Evolutionary conservation across 2,113 vertebrate genomes (phyloP), one percentile per base, ranked within the genome.

Genomic region (Procavia capensis): DNA sequence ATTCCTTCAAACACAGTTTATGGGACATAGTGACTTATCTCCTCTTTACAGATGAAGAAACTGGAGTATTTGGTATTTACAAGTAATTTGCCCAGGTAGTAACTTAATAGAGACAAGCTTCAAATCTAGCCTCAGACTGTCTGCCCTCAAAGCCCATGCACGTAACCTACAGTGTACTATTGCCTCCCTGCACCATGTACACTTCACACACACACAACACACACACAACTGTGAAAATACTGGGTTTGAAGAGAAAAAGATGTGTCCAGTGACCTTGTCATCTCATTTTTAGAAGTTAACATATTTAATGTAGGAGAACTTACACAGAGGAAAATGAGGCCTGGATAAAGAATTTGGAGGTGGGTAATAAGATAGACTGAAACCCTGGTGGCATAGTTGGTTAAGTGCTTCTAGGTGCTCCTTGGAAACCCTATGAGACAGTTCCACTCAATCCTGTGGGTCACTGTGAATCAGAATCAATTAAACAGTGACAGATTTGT

Each of bases 181-280:
- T 4, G 2, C 75, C 1, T 36, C 79, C 70, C 41, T 0, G 0
- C 0, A 13, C 7, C 25, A 20, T 3, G 0, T 0, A 1, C 1
- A 7, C 16, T 6, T 8, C 11, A 54, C 6, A 14, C 41, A 17
- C 31, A 41, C 36, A n/a, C 34, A 59, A 6, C 0, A 7, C 11
- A 24, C 9, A 20, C 2, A 3, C 5, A 39, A 45, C 34, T 0
- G 7, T 29, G 20, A 20, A 50, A 25, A 57, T 2, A 0, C 25
- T 76, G 34, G n/a, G 1, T 19, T 61, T 76, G 50, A 50, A 57
- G 68, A 81, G 9, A 47, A 70, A 25, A 27, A 59, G n/a, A 63
- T 11, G n/a, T 14, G 1, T 3, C 11, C 2, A 2, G 17, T 25
- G 13, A 29, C 63, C 43, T 72, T 61, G 0, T 22, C 6, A 50